Conservation (phyloP, 2,888 invertebrate genomes). For the Aspidapion aeneum region DNA sequence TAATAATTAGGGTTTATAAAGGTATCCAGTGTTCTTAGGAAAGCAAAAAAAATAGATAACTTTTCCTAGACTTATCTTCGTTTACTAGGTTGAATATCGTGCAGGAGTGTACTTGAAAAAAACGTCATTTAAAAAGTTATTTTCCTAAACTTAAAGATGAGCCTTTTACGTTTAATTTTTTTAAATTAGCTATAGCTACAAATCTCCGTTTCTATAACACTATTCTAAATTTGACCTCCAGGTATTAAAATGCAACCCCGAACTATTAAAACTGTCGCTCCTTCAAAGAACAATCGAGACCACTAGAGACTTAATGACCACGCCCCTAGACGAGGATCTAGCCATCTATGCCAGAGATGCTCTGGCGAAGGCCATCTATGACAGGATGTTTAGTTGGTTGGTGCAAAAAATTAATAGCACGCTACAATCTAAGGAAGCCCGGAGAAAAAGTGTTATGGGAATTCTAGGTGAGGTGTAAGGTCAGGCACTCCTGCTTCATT, state of each 20-base stretch:
- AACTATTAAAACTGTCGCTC: conserved; percentile 66
- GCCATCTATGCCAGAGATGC: conserved; percentile 87
- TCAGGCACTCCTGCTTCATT: no score
- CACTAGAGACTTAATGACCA: conserved; percentile 75
- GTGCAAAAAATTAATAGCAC: conserved; percentile 77
- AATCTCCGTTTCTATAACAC: no score
- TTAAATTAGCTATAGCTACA: no score
- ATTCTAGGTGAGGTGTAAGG: conserved; percentile 48
- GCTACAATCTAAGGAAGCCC: conserved; percentile 56
- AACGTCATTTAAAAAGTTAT: no score
- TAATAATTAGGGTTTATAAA: no score
- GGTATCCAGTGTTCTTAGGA: no score
- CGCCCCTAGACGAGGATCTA: conserved; percentile 76
- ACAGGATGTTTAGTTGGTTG: conserved; percentile 87
- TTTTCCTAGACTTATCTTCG: no score
- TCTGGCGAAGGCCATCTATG: conserved; percentile 87
- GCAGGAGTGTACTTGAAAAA: no score
- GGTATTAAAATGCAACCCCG: conserved; percentile 70
- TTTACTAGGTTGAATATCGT: no score
- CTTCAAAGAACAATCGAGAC: conserved; percentile 86
- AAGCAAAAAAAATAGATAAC: no score
- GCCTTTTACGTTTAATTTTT: no score
- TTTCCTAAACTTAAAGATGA: no score
- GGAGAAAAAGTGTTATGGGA: conserved; percentile 72
- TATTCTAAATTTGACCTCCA: conserved; percentile 43